phyloP scores from a whole-genome alignment of 1,140 invertebrate species.

The Euglossa dilemma region DNA sequence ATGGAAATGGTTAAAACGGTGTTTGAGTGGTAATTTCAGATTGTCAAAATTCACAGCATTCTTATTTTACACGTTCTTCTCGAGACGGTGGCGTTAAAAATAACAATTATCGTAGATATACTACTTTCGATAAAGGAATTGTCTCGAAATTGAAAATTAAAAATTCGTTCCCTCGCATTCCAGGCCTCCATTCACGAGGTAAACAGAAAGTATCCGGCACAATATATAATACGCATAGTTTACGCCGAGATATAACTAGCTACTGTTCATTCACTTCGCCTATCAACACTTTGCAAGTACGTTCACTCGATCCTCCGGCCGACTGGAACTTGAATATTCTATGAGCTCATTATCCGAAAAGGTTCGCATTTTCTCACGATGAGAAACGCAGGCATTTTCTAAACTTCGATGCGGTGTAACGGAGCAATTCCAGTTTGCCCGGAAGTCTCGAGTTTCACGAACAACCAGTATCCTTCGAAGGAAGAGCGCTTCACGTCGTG shows the following conservation, averaged over 20 bases:
- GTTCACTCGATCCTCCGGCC: not conserved
- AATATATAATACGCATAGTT: not conserved
- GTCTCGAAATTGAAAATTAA: not conserved
- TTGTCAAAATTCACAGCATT: not conserved
- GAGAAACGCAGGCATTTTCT: slow-evolving; percentile 10
- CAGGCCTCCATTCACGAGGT: not conserved
- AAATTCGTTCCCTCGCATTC: not conserved
- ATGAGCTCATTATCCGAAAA: slow-evolving; percentile 10
- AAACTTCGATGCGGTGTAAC: not conserved
- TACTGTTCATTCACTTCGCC: not conserved
- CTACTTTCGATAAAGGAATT: not conserved
- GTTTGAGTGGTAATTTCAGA: not conserved
- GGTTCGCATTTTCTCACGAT: slow-evolving; percentile 38
- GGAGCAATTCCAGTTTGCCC: slow-evolving; percentile 54
- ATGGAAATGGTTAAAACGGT: not conserved
- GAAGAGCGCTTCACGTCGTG: not conserved
- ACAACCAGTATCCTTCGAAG: slow-evolving; percentile 39
- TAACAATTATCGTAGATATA: not conserved
- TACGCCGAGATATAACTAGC: not conserved
- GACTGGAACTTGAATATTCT: slow-evolving; percentile 15
- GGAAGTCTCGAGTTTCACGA: slow-evolving; percentile 68
- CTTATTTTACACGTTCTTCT: not conserved
- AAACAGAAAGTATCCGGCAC: not conserved
- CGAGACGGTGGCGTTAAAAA: not conserved
- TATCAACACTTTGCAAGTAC: slow-evolving; percentile 8